Evolutionary conservation across 2,113 vertebrate genomes (phyloP).

Genomic region (Copsychus sechellarum): DNA sequence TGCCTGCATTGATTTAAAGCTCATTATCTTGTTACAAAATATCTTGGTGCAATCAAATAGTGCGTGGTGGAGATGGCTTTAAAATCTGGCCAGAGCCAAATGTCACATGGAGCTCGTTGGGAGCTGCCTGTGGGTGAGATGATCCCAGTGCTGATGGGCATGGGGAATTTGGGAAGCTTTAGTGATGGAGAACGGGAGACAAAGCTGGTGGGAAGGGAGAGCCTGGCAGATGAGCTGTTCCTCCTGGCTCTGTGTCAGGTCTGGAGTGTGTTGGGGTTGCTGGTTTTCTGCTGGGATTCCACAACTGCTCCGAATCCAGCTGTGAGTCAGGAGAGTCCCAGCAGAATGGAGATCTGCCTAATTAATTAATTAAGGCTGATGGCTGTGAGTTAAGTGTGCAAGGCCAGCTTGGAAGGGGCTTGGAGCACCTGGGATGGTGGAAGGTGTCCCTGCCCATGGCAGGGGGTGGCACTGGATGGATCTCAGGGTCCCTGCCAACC

Average conservation of each 20-base stretch:
- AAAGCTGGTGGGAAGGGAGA: not conserved
- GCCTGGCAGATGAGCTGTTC: not conserved
- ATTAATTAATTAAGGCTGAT: not conserved
- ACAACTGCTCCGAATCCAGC: rapidly evolving
- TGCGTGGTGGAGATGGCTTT: constrained; percentile 31
- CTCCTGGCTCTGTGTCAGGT: not conserved
- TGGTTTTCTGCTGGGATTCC: not conserved
- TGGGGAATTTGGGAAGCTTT: not conserved
- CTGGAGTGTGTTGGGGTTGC: not conserved
- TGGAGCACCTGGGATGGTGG: not conserved
- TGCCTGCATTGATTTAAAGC: constrained; percentile 67
- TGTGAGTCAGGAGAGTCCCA: too few species aligned
- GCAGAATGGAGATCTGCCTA: not conserved
- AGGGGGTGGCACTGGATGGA: not conserved
- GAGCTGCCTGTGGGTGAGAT: constrained; percentile 3
- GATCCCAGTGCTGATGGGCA: constrained; percentile 20
- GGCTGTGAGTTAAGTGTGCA: not conserved
- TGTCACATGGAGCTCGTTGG: constrained; percentile 42
- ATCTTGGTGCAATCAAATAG: constrained; percentile 66
- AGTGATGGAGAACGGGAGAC: not conserved
- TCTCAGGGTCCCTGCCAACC: not conserved
- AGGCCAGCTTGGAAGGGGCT: not conserved
- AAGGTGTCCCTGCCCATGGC: not conserved
- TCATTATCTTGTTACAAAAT: constrained; percentile 71
- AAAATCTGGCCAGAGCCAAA: constrained; percentile 35